Evolutionary conservation across 2,888 invertebrate species (phyloP).

Genomic region (Drosophila neonasuta): DNA sequence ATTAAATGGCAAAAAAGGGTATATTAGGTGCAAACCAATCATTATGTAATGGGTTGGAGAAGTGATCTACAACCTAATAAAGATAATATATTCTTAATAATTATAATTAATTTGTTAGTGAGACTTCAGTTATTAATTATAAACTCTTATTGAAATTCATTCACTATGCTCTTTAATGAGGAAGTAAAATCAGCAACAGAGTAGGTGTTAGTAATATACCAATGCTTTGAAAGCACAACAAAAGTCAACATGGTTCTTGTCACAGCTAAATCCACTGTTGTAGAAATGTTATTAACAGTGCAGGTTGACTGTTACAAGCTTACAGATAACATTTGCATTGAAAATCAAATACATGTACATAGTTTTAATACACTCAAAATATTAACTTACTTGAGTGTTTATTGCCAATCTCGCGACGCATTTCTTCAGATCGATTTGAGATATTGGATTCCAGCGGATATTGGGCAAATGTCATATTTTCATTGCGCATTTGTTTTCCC

Average conservation of each 20-base stretch:
- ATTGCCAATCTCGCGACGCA: constrained; percentile 86
- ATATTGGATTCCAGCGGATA: constrained; percentile 79
- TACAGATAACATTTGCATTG: not conserved
- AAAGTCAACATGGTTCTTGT: constrained; percentile 41
- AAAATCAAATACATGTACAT: not conserved
- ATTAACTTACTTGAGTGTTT: constrained; percentile 88
- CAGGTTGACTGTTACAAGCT: not conserved
- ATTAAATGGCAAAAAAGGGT: too few relatives aligned
- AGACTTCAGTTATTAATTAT: too few relatives aligned
- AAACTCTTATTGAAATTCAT: too few relatives aligned
- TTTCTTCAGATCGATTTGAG: constrained; percentile 85
- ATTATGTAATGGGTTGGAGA: too few relatives aligned
- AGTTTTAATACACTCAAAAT: not conserved
- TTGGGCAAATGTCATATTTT: constrained; percentile 80
- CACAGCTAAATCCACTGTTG: constrained; percentile 41
- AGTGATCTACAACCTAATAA: too few relatives aligned
- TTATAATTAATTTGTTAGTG: too few relatives aligned
- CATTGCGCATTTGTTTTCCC: constrained; percentile 84
- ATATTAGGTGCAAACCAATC: too few relatives aligned
- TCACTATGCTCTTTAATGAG: too few relatives aligned
- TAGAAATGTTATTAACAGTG: constrained; percentile 35
- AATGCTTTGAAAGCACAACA: constrained; percentile 27
- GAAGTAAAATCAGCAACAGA: too few relatives aligned
- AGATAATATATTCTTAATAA: too few relatives aligned
- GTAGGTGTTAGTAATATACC: too few relatives aligned